Evolutionary conservation across 23 tunicate species (phyloP).

Genomic region (Styela clava): DNA sequence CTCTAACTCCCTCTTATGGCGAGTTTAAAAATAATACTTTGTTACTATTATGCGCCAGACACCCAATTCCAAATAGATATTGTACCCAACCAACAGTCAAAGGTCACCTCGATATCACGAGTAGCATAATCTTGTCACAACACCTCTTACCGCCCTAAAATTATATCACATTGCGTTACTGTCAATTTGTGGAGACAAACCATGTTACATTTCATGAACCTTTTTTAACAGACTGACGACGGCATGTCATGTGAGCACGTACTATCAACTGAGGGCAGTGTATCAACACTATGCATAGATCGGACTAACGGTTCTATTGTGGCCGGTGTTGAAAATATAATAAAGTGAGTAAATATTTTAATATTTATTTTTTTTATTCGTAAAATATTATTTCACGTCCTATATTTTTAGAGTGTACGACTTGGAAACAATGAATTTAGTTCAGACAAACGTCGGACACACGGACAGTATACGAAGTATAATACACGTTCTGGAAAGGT

Average conservation of each 20-base stretch:
- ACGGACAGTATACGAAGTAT: constrained; percentile 78
- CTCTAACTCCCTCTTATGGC: too few species aligned
- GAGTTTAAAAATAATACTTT: too few species aligned
- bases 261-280: constrained; percentile 68
- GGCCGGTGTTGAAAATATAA: constrained; percentile 72
- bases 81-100: too few species aligned
- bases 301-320: constrained; percentile 79
- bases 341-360: constrained; percentile 63
- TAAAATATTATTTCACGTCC: background rate
- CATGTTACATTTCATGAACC: too few species aligned
- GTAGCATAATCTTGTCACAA: too few species aligned
- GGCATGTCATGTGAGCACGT: constrained; percentile 68
- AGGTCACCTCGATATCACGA: too few species aligned
- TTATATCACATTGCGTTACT: too few species aligned
- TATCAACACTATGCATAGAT: constrained; percentile 73
- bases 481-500: constrained; percentile 74
- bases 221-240: constrained; percentile 75
- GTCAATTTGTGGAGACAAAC: too few species aligned
- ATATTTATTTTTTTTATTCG: too few species aligned
- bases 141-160: too few species aligned
- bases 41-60: too few species aligned
- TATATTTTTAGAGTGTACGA: constrained; percentile 65
- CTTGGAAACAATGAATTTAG: constrained; percentile 71
- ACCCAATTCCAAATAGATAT: too few species aligned
- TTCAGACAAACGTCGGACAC: constrained; percentile 89